Evolutionary conservation across 35 echinoderm and acorn worm genomes (phyloP).

Genomic region (Acanthaster planci): DNA sequence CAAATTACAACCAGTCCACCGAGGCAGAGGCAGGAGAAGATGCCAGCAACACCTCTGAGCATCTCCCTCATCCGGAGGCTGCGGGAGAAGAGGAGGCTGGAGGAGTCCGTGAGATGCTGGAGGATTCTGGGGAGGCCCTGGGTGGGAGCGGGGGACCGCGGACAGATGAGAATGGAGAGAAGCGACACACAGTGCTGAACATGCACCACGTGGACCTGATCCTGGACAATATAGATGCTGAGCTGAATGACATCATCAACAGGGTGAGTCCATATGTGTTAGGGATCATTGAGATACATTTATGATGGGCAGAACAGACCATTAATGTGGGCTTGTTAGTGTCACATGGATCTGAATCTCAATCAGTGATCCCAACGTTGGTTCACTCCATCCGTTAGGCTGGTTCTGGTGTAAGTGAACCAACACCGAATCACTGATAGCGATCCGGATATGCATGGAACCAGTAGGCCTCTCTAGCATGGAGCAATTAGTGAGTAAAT

Average conservation of each 20-base stretch:
- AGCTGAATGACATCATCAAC: slow-evolving; percentile 79
- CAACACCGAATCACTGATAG: neutral
- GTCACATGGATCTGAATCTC: too few relatives aligned
- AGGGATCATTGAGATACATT: neutral
- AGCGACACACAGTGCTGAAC: neutral
- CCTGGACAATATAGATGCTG: slow-evolving; percentile 88
- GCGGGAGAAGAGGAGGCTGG: neutral
- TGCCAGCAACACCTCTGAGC: too few relatives aligned
- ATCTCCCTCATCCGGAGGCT: neutral
- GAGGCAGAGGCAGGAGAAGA: neutral
- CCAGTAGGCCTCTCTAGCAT: too few relatives aligned
- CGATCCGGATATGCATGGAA: too few relatives aligned
- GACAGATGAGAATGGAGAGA: slow-evolving; percentile 28
- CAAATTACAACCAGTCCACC: neutral
- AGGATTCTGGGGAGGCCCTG: slow-evolving; percentile 2
- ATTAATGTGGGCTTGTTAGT: neutral
- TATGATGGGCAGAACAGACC: neutral
- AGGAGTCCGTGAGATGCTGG: neutral
- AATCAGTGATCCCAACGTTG: too few relatives aligned
- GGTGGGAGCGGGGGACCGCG: neutral
- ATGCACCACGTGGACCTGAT: slow-evolving; percentile 91
- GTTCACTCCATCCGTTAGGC: too few relatives aligned
- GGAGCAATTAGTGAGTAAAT: too few relatives aligned
- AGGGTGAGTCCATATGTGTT: slow-evolving; percentile 47
- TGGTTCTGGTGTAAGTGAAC: too few relatives aligned